These are phyloP conservation scores for Tragelaphus oryx DNA, from an alignment of 2,797 vertebrate species.

Conservation along the genomic window DNA sequence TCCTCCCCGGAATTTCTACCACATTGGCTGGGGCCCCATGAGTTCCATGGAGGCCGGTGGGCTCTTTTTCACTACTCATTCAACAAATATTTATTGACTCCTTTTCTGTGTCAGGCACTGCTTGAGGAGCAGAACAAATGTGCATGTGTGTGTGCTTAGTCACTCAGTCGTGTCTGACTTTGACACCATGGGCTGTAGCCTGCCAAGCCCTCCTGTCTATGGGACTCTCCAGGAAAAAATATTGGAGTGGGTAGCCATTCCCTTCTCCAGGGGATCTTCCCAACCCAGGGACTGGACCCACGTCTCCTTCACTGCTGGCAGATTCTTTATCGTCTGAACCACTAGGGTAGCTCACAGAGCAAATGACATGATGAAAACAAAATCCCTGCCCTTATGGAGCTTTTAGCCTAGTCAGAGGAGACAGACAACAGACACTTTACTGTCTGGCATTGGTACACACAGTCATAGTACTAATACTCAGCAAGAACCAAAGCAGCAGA, in stretches of 20 bases:
- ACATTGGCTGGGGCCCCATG: too few species aligned
- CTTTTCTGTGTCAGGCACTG: not conserved
- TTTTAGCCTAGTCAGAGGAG: not conserved
- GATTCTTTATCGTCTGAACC: not conserved
- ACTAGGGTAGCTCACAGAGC: not conserved
- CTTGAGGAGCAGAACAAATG: not conserved
- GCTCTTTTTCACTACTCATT: not conserved
- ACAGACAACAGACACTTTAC: not conserved
- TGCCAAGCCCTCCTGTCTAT: not conserved
- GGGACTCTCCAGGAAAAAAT: not conserved
- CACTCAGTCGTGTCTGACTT: not conserved
- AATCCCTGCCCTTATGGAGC: not conserved
- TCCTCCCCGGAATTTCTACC: not conserved
- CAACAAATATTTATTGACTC: too few species aligned
- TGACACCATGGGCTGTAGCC: not conserved
- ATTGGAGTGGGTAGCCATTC: not conserved
- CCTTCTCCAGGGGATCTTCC: not conserved
- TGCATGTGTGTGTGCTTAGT: not conserved
- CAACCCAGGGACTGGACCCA: not conserved
- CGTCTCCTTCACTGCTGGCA: not conserved
- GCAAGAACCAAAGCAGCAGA: not conserved
- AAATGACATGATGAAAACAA: not conserved
- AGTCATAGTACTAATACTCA: not conserved
- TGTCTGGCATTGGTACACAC: not conserved
- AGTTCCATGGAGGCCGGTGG: not conserved